These are phyloP conservation scores for Muricea muricata DNA, from an alignment of 92 coral and sea anemone genomes.

Conservation along the genomic window DNA sequence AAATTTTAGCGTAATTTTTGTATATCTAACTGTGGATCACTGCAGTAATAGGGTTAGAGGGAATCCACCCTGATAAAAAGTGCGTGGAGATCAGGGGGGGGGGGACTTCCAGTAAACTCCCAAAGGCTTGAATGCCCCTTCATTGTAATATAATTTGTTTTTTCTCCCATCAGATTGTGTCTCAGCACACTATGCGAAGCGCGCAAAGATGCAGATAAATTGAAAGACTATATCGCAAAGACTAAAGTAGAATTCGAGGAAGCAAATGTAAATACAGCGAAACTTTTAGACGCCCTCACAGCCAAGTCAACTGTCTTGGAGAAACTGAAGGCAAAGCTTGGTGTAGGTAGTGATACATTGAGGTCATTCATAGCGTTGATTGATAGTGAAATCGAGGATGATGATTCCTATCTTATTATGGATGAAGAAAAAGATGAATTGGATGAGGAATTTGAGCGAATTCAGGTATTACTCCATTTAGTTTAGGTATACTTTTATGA, in stretches of 20 bases:
- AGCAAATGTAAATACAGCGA: conserved; percentile 81
- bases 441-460: conserved; percentile 94
- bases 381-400: conserved; percentile 94
- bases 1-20: neutral
- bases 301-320: conserved; percentile 87
- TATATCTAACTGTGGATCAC: no score
- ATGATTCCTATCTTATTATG: conserved; percentile 78
- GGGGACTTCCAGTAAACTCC: no score
- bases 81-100: no score
- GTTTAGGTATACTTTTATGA: no score
- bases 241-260: conserved; percentile 81
- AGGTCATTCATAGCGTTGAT: conserved; percentile 92
- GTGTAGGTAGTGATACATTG: conserved; percentile 90
- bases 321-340: conserved; percentile 95
- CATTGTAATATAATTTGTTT: neutral
- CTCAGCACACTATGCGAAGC: conserved; percentile 89
- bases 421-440: conserved; percentile 91
- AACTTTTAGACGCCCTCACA: conserved; percentile 82
- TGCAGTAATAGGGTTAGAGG: no score
- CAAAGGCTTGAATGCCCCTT: no score
- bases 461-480: conserved; percentile 39
- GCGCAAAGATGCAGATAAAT: conserved; percentile 84
- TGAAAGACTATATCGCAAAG: conserved; percentile 82
- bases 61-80: no score
- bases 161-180: conserved; percentile 66